Percentiles rank a stretch among this genome's conserved stretches.
These are phyloP conservation scores for Endotricha flammealis DNA, from an alignment of 2,888 invertebrate species.

Conservation along the genomic window DNA sequence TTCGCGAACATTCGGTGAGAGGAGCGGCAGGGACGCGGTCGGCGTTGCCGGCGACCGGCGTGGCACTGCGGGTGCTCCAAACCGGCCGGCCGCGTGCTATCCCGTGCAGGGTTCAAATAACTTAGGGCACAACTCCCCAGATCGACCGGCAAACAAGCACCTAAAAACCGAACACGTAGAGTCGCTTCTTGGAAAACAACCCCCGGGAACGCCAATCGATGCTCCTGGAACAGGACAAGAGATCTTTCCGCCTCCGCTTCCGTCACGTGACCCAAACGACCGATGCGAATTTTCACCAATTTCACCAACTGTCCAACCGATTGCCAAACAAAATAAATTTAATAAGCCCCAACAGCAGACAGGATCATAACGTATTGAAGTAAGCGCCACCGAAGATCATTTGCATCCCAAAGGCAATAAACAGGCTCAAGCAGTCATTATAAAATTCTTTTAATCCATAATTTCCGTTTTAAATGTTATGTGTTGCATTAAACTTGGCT, in stretches of 20 bases:
- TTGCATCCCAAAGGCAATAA: slow-evolving; percentile 35
- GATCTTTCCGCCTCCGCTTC: slow-evolving; percentile 68
- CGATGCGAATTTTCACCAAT: slow-evolving; percentile 54
- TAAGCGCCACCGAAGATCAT: slow-evolving; percentile 38
- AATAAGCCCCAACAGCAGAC: slow-evolving; percentile 44
- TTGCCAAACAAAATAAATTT: slow-evolving; percentile 45
- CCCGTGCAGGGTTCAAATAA: slow-evolving; percentile 38
- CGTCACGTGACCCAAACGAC: slow-evolving; percentile 42
- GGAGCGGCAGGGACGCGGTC: slow-evolving; percentile 39
- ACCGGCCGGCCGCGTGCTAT: slow-evolving; percentile 60
- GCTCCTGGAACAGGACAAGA: slow-evolving; percentile 71
- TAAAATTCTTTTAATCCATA: slow-evolving; percentile 34
- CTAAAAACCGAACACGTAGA: slow-evolving; percentile 25
- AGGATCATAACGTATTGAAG: slow-evolving; percentile 39
- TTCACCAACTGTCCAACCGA: slow-evolving; percentile 34
- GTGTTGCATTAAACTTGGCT: slow-evolving; percentile 19
- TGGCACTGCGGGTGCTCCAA: slow-evolving; percentile 59
- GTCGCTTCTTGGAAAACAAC: slow-evolving; percentile 22
- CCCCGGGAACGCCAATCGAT: slow-evolving; percentile 62
- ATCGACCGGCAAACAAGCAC: slow-evolving; percentile 26
- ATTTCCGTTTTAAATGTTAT: slow-evolving; percentile 32
- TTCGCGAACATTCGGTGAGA: slow-evolving; percentile 33
- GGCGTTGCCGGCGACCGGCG: slow-evolving; percentile 59
- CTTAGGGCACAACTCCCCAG: slow-evolving; percentile 47
- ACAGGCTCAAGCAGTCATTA: slow-evolving; percentile 27